Evolutionary conservation across 2,797 vertebrate species (phyloP).

Genomic region (Gorsachius magnificus): DNA sequence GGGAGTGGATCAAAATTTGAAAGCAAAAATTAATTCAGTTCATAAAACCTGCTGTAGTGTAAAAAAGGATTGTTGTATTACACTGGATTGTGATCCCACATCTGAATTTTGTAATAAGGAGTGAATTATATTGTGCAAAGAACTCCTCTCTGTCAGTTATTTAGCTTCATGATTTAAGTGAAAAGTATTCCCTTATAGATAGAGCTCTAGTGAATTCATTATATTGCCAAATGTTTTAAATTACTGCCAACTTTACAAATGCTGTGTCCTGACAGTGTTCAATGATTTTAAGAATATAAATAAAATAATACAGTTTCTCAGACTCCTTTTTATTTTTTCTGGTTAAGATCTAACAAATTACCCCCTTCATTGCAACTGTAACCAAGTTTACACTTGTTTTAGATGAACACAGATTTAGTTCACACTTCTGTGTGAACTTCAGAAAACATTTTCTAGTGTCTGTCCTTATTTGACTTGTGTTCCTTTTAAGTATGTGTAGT

Average conservation of each 20-base stretch:
- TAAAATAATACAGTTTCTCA: not conserved
- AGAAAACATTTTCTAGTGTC: not conserved
- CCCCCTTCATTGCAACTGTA: not conserved
- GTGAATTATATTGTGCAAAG: not conserved
- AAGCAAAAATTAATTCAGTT: not conserved
- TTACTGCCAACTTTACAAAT: not conserved
- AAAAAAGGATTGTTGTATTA: not conserved
- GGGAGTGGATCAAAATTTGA: not conserved
- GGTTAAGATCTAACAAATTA: not conserved
- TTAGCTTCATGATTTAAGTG: not conserved
- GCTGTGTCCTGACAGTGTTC: not conserved
- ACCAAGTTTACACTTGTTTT: not conserved
- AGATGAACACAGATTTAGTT: not conserved
- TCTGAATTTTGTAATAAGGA: conserved; percentile 27
- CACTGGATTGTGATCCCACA: not conserved
- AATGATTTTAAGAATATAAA: not conserved
- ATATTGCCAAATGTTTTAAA: not conserved
- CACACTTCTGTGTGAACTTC: not conserved
- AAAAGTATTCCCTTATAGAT: not conserved
- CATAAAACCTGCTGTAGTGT: not conserved
- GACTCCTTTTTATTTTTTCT: not conserved
- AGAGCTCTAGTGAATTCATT: not conserved
- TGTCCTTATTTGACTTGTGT: not conserved
- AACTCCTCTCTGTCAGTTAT: not conserved
- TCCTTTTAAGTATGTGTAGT: not conserved